Evolutionary conservation across 1,140 invertebrate genomes (phyloP).

Genomic region (Delia radicum): DNA sequence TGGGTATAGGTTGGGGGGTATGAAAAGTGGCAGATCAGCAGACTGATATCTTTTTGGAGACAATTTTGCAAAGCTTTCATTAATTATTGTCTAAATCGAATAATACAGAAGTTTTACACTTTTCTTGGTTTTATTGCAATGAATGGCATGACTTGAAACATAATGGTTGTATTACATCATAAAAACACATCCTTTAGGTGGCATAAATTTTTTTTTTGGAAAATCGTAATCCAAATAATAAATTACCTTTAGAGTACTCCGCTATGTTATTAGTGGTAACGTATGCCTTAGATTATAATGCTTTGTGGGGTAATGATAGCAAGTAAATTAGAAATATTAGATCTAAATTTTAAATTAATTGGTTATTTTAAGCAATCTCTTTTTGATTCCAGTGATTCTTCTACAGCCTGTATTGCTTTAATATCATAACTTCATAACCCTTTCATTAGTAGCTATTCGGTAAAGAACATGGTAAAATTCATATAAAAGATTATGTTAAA

Average conservation of each 20-base stretch:
- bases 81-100: slow-evolving; percentile 28
- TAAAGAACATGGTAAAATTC: slow-evolving; percentile 55
- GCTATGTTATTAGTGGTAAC: slow-evolving; percentile 58
- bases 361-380: slow-evolving; percentile 23
- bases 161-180: slow-evolving; percentile 27
- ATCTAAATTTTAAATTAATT: background rate
- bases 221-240: slow-evolving; percentile 35
- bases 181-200: slow-evolving; percentile 30
- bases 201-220: slow-evolving; percentile 30
- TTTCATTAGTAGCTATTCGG: slow-evolving; percentile 55
- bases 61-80: slow-evolving; percentile 34
- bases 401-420: slow-evolving; percentile 60
- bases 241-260: slow-evolving; percentile 19
- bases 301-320: slow-evolving; percentile 63
- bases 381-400: slow-evolving; percentile 59
- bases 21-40: slow-evolving; percentile 33
- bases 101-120: slow-evolving; percentile 33
- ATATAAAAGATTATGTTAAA: slow-evolving; percentile 54
- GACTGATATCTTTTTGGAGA: slow-evolving; percentile 34
- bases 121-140: slow-evolving; percentile 33
- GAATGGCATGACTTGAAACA: slow-evolving; percentile 28
- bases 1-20: slow-evolving; percentile 33
- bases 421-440: slow-evolving; percentile 60
- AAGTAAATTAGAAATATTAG: background rate
- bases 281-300: slow-evolving; percentile 69